Base-by-base conservation (phyloP, 2,797 vertebrate genomes). In the Leucoraja ocellata region DNA sequence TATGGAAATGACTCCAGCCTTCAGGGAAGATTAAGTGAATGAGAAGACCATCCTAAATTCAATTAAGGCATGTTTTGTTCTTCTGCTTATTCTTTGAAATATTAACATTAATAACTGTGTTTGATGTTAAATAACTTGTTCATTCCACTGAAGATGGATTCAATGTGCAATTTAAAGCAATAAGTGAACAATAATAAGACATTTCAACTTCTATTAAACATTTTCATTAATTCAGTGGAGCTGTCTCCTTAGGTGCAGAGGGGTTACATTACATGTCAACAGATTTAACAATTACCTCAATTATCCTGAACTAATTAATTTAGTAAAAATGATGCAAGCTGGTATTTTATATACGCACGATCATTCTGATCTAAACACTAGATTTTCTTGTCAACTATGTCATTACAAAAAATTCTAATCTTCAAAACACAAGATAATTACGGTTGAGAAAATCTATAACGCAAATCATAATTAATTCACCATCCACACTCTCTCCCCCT, bases 61-160 rank as follows among this genome's bases (percentile, higher is more conserved):
- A 88, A 88, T 88, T 68, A 88, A 88, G 21, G n/a, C 65, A 36
- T 88, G 63, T 65, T 36, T 88, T 88, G 63, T 68, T 88, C 84
- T 36, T 88, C 16, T 68, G 84, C 63, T 36, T 32, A 36, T 88
- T 32, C 61, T 68, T 68, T 32, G 14, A 18, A 88, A 88, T 88
- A 88, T 88, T 88, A 36, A 68, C 61, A 68, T 68, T 68, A 88
- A 88, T 88, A 88, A 88, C n/a, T 88, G 84, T n/a, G 63, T 36
- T 83, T 88, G 84, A 88, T 68, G n/a, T 32, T 23, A 68, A 68
- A 36, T 21, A 88, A 88, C 7, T 88, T 36, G 16, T 88, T 88
- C n/a, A n/a, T 88, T 68, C n/a, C 54, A 63, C 84, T 88, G 63
- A 68, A 88, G 84, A 68, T 88, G 61, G 84, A 36, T 11, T 7